Evolutionary conservation across 2,888 invertebrate species (phyloP).

Genomic region (Phlogophora meticulosa): DNA sequence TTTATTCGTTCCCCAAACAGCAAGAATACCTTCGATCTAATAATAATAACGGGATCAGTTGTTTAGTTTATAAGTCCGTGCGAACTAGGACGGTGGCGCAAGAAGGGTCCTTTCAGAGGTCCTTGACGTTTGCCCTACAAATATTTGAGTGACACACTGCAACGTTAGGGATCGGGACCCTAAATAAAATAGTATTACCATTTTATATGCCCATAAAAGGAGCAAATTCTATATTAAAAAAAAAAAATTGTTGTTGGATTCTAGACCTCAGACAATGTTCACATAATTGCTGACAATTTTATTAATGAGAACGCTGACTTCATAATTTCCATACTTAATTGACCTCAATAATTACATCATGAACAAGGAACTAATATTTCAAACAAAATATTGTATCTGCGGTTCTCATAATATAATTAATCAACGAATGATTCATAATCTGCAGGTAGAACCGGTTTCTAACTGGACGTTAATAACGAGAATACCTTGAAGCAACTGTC

Average conservation of each 20-base stretch:
- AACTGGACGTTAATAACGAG: constrained; percentile 51
- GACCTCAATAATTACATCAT: constrained; percentile 41
- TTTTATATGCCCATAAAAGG: constrained; percentile 1
- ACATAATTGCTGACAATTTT: constrained; percentile 19
- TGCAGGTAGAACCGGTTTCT: constrained; percentile 49
- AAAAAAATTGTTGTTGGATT: neutral
- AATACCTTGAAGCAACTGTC: constrained; percentile 54
- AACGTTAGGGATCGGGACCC: constrained; percentile 38
- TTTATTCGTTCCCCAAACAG: constrained; percentile 1
- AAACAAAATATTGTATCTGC: constrained; percentile 34
- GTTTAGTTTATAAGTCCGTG: constrained; percentile 59
- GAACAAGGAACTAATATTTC: constrained; percentile 42
- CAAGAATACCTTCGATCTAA: constrained; percentile 8
- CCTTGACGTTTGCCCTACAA: constrained; percentile 75
- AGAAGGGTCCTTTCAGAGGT: constrained; percentile 68
- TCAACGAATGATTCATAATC: constrained; percentile 52
- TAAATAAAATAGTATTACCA: constrained; percentile 13
- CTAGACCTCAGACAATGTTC: constrained; percentile 1
- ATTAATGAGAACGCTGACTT: constrained; percentile 18
- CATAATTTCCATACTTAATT: constrained; percentile 44
- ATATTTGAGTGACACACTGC: constrained; percentile 75
- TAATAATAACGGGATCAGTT: constrained; percentile 42
- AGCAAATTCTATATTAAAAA: neutral
- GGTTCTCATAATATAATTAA: constrained; percentile 48
- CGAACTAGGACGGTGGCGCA: constrained; percentile 66